Percentiles rank a stretch among this genome's conserved stretches.
phyloP scores from a whole-genome alignment of 2,797 vertebrate species.

The Chiroxiphia lanceolata region DNA sequence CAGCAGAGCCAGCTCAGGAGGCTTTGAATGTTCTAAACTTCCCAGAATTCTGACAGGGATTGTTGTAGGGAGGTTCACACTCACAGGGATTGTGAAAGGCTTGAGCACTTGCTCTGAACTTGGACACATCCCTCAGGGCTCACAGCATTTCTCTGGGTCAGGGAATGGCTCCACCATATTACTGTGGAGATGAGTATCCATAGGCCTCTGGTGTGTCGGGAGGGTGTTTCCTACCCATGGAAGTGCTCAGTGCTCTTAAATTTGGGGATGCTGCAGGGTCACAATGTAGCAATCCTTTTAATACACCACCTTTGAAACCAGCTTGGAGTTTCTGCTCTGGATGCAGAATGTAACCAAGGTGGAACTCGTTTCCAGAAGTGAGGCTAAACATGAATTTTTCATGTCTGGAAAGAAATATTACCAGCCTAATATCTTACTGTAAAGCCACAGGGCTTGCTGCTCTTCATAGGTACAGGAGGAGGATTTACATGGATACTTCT shows the following conservation, averaged over 20 bases:
- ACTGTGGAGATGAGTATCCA: not conserved
- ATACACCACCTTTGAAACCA: not conserved
- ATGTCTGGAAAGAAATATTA: not conserved
- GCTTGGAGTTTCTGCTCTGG: not conserved
- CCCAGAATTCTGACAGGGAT: not conserved
- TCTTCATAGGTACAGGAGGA: not conserved
- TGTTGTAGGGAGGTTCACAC: not conserved
- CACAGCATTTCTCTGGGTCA: not conserved
- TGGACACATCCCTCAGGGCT: not conserved
- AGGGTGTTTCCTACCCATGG: not conserved
- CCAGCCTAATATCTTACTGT: not conserved
- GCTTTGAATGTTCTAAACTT: not conserved
- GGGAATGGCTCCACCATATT: not conserved
- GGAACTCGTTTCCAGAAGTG: not conserved
- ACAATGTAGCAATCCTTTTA: not conserved
- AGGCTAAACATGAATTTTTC: not conserved
- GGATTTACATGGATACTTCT: rapidly evolving
- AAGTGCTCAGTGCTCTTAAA: not conserved
- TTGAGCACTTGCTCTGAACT: not conserved
- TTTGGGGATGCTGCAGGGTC: not conserved
- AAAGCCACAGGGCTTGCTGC: not conserved
- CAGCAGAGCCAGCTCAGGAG: not conserved
- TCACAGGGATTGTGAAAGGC: not conserved
- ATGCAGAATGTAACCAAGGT: not conserved
- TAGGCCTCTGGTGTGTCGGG: not conserved